Conservation (phyloP, 2,888 invertebrate species). For the Tetropium fuscum region DNA sequence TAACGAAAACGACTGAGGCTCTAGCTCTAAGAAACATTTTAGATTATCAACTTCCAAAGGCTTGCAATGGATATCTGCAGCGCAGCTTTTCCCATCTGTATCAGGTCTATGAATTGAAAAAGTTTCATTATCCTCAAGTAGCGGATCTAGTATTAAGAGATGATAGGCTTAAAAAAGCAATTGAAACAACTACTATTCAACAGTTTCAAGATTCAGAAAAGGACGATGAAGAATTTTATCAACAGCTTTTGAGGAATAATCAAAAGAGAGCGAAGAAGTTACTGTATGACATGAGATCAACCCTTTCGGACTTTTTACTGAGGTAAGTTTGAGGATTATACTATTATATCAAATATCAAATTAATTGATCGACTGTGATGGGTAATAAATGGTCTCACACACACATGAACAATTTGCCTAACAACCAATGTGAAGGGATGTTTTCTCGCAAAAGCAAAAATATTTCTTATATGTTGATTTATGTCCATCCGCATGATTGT, state of each 20-base stretch:
- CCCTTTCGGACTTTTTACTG: slow-evolving; percentile 79
- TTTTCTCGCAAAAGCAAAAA: too few species aligned
- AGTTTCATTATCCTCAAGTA: slow-evolving; percentile 78
- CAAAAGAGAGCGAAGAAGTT: slow-evolving; percentile 77
- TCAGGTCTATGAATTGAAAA: slow-evolving; percentile 75
- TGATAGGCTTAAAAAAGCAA: slow-evolving; percentile 76
- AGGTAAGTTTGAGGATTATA: slow-evolving; percentile 61
- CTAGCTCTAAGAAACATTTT: slow-evolving; percentile 72
- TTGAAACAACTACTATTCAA: slow-evolving; percentile 76
- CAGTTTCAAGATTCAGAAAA: slow-evolving; percentile 59
- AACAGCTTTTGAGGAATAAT: slow-evolving; percentile 71
- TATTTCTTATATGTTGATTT: too few species aligned
- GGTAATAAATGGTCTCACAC: too few species aligned
- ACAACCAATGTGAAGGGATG: too few species aligned
- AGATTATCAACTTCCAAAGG: slow-evolving; percentile 69
- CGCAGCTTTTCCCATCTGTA: slow-evolving; percentile 74
- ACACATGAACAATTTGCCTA: too few species aligned
- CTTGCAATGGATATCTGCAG: slow-evolving; percentile 71
- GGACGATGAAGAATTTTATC: slow-evolving; percentile 66
- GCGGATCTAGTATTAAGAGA: slow-evolving; percentile 74
- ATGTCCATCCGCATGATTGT: too few species aligned
- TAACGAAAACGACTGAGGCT: slow-evolving; percentile 68
- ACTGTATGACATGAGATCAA: slow-evolving; percentile 83
- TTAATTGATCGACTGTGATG: too few species aligned
- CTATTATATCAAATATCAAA: neutral